Evolutionary conservation across 2,113 vertebrate species (phyloP), one percentile per base, ranked within the genome.

Genomic region (Callorhinus ursinus): DNA sequence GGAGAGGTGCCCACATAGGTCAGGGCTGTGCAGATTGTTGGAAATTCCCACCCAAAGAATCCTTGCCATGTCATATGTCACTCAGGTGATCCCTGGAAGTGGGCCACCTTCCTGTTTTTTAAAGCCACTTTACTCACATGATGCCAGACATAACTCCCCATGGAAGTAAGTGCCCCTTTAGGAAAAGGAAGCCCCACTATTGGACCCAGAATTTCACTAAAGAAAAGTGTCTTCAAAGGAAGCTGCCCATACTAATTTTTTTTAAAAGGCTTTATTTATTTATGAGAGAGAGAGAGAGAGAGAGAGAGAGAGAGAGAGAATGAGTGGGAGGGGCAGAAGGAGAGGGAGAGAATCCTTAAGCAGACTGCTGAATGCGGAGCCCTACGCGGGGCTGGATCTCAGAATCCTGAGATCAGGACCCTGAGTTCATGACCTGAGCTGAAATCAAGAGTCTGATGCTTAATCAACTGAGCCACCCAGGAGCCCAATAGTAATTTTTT

Each of bases 161-260:
- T 69, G 28, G n/a, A 93, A 97, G 86, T 88, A 71, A 82, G 51
- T 81, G 7, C 39, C 19, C 2, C 51, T 87, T 85, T 77, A 82
- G 26, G 51, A 36, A 90, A 88, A 95, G 22, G 42, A 65, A 21
- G 15, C 39, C 69, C 39, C 16, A 31, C 13, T 55, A 5, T 63
- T 65, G 57, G 42, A 5, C n/a, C 49, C 22, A 65, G 13, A 51
- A 71, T 65, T 77, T 96, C 82, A 8, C 18, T n/a, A 16, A 83
- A 92, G 71, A 92, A 88, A 97, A 91, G 26, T 36, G 69, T 42
- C 82, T 95, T 96, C 90, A 42, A 88, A 82, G 33, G 57, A 46
- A 95, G 31, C 79, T 97, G 74, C 65, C 13, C 16, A 5, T 33
- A 33, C 77, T 88, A 85, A 96, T 61, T 90, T 96, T 84, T 88